phyloP scores from a whole-genome alignment of 2,113 vertebrate species.

The Mola mola region DNA sequence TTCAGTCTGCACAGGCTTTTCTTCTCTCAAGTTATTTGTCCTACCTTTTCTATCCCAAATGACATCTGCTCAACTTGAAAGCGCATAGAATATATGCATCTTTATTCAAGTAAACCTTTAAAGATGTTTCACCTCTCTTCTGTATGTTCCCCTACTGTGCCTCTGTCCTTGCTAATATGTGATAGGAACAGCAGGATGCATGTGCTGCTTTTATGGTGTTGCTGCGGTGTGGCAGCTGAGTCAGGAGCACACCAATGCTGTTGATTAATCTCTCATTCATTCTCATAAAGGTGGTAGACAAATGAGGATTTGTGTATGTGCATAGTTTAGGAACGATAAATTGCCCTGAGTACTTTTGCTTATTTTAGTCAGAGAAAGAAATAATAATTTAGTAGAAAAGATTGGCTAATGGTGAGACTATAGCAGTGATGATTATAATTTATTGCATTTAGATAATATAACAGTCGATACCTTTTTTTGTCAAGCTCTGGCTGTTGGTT shows the following conservation, averaged over 20 bases:
- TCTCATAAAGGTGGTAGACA: neutral
- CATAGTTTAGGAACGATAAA: no score
- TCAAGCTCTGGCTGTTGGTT: no score
- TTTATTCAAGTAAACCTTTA: slow-evolving; percentile 6
- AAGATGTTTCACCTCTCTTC: no score
- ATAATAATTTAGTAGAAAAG: no score
- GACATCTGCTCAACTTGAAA: slow-evolving; percentile 23
- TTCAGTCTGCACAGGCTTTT: slow-evolving; percentile 16
- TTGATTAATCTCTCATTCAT: slow-evolving; percentile 14
- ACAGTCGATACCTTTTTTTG: no score
- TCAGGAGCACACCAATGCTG: slow-evolving; percentile 4
- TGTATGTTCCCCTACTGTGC: slow-evolving; percentile 26
- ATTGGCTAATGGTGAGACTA: no score
- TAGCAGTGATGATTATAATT: no score
- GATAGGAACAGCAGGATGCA: slow-evolving; percentile 29
- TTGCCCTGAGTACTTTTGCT: no score
- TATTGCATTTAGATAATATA: no score
- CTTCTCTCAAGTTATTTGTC: slow-evolving; percentile 9
- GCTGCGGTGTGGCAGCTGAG: slow-evolving; percentile 26
- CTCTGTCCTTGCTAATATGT: slow-evolving; percentile 19
- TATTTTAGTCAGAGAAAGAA: no score
- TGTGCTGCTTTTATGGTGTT: slow-evolving; percentile 26
- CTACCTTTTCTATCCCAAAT: neutral
- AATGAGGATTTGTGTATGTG: slow-evolving; percentile 18
- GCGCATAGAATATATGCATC: slow-evolving; percentile 30